phyloP scores from a whole-genome alignment of 2,797 vertebrate genomes.

The Hippopotamyrus pictus region DNA sequence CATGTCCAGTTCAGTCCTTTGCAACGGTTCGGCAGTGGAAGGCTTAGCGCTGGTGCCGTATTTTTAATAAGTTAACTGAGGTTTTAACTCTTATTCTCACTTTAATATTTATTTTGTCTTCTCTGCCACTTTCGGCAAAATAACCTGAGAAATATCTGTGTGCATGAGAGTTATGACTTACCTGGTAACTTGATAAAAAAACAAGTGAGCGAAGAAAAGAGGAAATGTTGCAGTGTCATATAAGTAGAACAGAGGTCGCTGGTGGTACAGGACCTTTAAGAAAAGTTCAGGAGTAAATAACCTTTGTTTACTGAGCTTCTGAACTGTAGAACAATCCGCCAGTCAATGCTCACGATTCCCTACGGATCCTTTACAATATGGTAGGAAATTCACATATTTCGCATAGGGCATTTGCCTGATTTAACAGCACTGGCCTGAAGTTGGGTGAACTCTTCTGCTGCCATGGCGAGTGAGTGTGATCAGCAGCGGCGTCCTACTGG shows the following conservation, averaged over 20 bases:
- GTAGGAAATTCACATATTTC: not conserved
- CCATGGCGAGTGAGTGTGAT: not conserved
- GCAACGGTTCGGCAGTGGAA: not conserved
- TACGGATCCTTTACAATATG: not conserved
- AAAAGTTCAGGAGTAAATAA: not conserved
- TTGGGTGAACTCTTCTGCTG: not conserved
- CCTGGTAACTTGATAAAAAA: not conserved
- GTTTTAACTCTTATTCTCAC: conserved; percentile 1
- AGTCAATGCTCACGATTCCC: not conserved
- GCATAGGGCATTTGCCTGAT: not conserved
- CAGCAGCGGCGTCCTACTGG: not conserved
- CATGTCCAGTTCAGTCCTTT: not conserved
- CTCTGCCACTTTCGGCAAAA: conserved; percentile 7
- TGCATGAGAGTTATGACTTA: not conserved
- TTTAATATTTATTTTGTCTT: not conserved
- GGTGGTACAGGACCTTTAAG: not conserved
- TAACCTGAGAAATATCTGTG: conserved; percentile 4
- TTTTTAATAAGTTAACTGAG: conserved; percentile 18
- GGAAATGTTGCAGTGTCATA: not conserved
- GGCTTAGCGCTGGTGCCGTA: not conserved
- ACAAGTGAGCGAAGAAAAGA: not conserved
- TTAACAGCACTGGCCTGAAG: not conserved
- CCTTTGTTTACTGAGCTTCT: not conserved
- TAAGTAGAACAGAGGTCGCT: not conserved
- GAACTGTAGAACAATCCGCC: not conserved